Evolutionary conservation across 2,113 vertebrate species (phyloP).

Genomic region (Callocephalon fimbriatum): DNA sequence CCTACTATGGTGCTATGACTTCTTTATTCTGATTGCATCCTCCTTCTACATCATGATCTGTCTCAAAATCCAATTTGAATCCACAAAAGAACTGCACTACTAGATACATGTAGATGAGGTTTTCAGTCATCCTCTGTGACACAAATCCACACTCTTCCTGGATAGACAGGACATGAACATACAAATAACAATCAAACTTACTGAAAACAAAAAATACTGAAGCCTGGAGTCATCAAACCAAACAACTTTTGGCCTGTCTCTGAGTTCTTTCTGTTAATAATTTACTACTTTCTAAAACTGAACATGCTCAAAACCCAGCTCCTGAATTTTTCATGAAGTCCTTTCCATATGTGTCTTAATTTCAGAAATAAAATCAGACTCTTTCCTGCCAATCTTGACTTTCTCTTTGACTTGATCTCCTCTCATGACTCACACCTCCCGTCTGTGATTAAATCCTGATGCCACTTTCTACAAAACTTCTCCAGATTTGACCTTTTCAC

Average conservation of each 20-base stretch:
- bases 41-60: background rate
- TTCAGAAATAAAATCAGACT: slow-evolving; percentile 19
- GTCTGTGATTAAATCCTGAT: slow-evolving; percentile 32
- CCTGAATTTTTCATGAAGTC: slow-evolving; percentile 12
- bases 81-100: background rate
- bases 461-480: background rate
- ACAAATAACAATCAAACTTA: background rate
- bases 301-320: background rate
- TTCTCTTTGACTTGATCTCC: background rate
- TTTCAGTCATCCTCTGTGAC: background rate
- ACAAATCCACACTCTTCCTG: background rate
- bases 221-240: background rate
- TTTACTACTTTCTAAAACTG: background rate
- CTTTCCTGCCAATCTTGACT: background rate
- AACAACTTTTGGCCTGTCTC: background rate
- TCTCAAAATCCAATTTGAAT: background rate
- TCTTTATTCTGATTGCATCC: background rate
- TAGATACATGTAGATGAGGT: background rate
- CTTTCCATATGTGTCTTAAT: slow-evolving; percentile 17
- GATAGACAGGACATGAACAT: background rate
- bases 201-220: background rate
- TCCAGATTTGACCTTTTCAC: slow-evolving; percentile 33
- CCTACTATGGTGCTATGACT: background rate
- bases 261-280: background rate
- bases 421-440: slow-evolving; percentile 39